Evolutionary conservation across 2,888 invertebrate species (phyloP).

Genomic region (Dromius quadrimaculatus): DNA sequence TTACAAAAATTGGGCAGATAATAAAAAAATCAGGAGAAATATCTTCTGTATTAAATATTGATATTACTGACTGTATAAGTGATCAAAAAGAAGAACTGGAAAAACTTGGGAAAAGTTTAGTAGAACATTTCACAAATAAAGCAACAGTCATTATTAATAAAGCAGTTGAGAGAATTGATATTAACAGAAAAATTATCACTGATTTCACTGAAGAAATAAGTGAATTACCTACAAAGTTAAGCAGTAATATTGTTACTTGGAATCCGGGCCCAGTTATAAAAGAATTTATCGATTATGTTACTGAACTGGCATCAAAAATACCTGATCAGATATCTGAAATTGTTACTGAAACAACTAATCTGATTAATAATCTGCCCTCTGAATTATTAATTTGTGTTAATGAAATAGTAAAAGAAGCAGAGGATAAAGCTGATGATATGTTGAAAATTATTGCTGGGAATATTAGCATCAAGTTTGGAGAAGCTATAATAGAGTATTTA

Average conservation of each 20-base stretch:
- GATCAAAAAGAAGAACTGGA: slow-evolving; percentile 10
- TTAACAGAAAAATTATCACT: slow-evolving; percentile 12
- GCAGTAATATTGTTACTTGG: slow-evolving; percentile 21
- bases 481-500: slow-evolving; percentile 37
- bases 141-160: slow-evolving; percentile 15
- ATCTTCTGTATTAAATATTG: slow-evolving; percentile 17
- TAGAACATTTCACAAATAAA: slow-evolving; percentile 3
- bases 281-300: slow-evolving; percentile 23
- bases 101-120: slow-evolving; percentile 23
- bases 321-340: slow-evolving; percentile 28
- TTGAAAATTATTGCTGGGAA: slow-evolving; percentile 13
- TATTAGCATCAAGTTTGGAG: slow-evolving; percentile 26
- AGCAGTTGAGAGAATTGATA: slow-evolving; percentile 9
- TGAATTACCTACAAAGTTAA: slow-evolving; percentile 18
- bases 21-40: slow-evolving; percentile 22
- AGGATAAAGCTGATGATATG: slow-evolving; percentile 18
- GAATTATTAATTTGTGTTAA: slow-evolving; percentile 24
- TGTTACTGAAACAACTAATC: slow-evolving; percentile 4
- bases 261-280: slow-evolving; percentile 18
- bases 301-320: slow-evolving; percentile 14
- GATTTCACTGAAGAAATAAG: slow-evolving; percentile 28
- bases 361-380: slow-evolving; percentile 22
- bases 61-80: slow-evolving; percentile 29
- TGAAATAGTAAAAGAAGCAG: slow-evolving; percentile 23
- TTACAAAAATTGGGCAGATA: slow-evolving; percentile 10